Base-by-base conservation (phyloP, 2,113 vertebrate species). In the Scopus umbretta region DNA sequence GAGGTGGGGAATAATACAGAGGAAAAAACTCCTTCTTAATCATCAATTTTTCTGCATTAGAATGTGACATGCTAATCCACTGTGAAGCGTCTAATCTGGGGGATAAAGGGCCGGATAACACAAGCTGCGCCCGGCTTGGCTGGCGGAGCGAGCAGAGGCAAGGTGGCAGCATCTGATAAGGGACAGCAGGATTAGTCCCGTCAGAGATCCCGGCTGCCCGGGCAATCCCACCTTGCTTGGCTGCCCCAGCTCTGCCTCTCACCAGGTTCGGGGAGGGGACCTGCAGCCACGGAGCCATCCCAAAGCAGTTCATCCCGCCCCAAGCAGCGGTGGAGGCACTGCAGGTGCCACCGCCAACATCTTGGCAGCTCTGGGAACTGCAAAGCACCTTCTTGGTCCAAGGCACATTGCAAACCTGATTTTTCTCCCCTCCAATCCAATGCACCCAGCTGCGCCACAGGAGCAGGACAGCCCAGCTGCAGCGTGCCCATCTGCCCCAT, bases 91-190 rank as follows among this genome's bases (percentile, higher is more conserved):
- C 96, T 97, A 97, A 97, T 96, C 97, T 97, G 80, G 53, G 88
- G 97, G 97, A 97, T 96, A 97, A 97, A 96, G 93, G 91, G 92
- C 81, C 6, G 96, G 96, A 97, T 97, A 97, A 97, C 96, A 97
- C 71, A 47, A 47, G 85, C 90, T 92, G 91, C 20, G 12, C 75
- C 88, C 27, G 73, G 97, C 93, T 82, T 80, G 89, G 93, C 95
- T 40, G 53, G 67, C 43, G 22, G 84, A 96, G 91, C 62, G 23
- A 94, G 91, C 16, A 32, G 25, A 96, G 93, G 90, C 97, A 97
- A 97, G 96, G 96, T 97, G 97, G 94, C 94, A 94, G 90, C 81
- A 95, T 97, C 97, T 97, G 97, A 97, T 97, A 97, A 97, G 62
- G 89, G 93, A 82, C 0, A 1, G 73, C 47, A 10, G 96, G 96